Evolutionary conservation across 2,113 vertebrate genomes (phyloP), one percentile per base, ranked within the genome.

Genomic region (Montifringilla adamsi): DNA sequence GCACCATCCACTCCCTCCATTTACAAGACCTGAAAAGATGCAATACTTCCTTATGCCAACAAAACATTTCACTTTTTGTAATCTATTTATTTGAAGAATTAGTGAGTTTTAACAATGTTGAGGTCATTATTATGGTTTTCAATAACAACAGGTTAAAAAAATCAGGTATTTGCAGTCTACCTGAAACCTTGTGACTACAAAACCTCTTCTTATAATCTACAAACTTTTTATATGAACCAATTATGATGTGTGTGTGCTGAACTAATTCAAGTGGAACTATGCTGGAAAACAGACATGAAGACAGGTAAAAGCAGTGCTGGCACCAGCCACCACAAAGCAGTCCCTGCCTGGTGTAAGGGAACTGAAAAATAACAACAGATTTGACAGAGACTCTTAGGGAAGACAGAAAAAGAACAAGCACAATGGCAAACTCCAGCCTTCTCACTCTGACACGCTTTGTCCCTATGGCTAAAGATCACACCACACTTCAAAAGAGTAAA

Each of bases 221-320:
- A 83, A 15, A 79, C 20, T 35, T 44, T 2, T 53, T 53, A 79
- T 0, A 2, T 6, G 39, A 68, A 20, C 11, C 9, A 60, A 11
- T 67, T 70, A 77, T 27, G 9, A 11, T 0, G 0, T 44, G 28
- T 0, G 0, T 16, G 18, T 19, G 14, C 13, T 70, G 24, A 78
- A 31, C 23, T 79, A 59, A 68, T 50, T 43, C 5, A 18, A 79
- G 56, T 13, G 13, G 28, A 76, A 43, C 18, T 59, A 14, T 7
- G 4, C 4, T 64, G n/a, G 35, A 63, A 83, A 90, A 60, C 27
- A 30, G 8, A 11, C 16, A 52, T 8, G 24, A 85, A 52, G 35
- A 41, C 66, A 79, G 27, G 24, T 23, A 43, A 73, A 6, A 68
- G 37, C 52, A 63, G 22, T 11, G 20, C 27, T 90, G 66, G 39